Base-by-base conservation (phyloP, 2,888 invertebrate species). In the Pinctada fucata region DNA sequence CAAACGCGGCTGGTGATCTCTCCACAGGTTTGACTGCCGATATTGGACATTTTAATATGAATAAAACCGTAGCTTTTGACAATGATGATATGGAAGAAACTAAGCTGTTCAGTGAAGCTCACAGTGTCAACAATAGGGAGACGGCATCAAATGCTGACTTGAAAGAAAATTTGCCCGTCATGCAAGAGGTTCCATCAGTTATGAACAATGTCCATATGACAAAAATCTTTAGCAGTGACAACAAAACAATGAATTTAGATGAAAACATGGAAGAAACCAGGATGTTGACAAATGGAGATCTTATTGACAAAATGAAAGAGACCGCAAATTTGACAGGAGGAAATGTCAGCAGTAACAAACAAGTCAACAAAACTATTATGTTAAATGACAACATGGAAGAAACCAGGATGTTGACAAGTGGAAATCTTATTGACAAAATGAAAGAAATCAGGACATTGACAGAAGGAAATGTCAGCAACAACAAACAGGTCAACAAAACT, bases 31-130 rank as follows among this genome's bases (percentile, higher is more conserved):
- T 31, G 31, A 31, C 31, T 31, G 31, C 31, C 31, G 31, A 31
- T 31, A 31, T 31, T 31, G 31, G 31, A 31, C 31, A 31, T 1
- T 31, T 31, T 31, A 13, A 58, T 10, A 13, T 10, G 58, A 13
- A 58, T 58, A 58, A 58, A 1, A 58, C 58, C 1, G 13, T 58
- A 58, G 58, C 13, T 58, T 58, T 58, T 58, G 8, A 58, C 6
- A 58, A 58, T 58, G 13, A 58, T 58, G 58, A 58, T 58, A 58
- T 58, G 58, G 58, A 58, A 13, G 58, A 58, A 58, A 58, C 58
- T 10, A 58, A 13, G 13, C 58, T 13, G 13, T 58, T 58, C 31
- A 31, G 31, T 31, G 31, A 31, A 31, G 31, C 31, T 31, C 31
- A 31, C 31, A 31, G 31, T 31, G 31, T 31, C 1, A 31, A 31